A percentile compares a stretch with the other conserved stretches of the same genome.
These are phyloP conservation scores for Lochmaea capreae DNA, from an alignment of 2,888 invertebrate species.

Conservation along the genomic window DNA sequence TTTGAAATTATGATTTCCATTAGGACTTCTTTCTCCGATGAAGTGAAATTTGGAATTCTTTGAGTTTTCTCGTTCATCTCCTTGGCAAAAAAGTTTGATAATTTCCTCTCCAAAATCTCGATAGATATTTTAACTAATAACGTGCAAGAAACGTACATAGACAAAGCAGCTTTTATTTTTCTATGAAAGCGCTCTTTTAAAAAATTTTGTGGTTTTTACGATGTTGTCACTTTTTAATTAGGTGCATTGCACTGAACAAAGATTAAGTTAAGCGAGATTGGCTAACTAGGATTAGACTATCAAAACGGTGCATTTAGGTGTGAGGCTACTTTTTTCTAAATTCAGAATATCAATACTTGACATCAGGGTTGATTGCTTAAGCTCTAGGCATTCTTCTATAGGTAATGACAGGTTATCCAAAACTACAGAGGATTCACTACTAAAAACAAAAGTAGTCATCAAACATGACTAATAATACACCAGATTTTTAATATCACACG, in stretches of 20 bases:
- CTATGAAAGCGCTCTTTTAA: neutral
- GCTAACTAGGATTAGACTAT: neutral
- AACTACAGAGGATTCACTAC: too few species aligned
- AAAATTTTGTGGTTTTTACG: neutral
- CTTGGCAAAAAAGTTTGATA: neutral
- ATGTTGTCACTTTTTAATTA: neutral
- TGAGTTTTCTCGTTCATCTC: constrained; percentile 1
- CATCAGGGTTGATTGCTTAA: too few species aligned
- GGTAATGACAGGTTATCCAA: too few species aligned
- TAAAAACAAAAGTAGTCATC: too few species aligned
- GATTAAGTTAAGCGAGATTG: neutral
- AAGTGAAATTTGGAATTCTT: constrained; percentile 3
- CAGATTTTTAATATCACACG: too few species aligned
- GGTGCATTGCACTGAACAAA: too few species aligned
- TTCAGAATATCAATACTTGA: too few species aligned
- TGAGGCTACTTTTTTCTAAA: too few species aligned
- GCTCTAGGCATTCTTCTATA: too few species aligned
- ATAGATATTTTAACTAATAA: neutral
- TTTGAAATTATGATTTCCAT: neutral
- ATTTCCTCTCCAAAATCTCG: neutral
- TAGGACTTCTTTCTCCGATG: neutral
- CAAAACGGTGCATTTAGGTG: neutral
- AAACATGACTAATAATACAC: too few species aligned
- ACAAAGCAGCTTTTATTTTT: neutral
- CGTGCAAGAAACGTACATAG: neutral